phyloP scores from a whole-genome alignment of 2,888 invertebrate species.

The Campopleginae sp. region DNA sequence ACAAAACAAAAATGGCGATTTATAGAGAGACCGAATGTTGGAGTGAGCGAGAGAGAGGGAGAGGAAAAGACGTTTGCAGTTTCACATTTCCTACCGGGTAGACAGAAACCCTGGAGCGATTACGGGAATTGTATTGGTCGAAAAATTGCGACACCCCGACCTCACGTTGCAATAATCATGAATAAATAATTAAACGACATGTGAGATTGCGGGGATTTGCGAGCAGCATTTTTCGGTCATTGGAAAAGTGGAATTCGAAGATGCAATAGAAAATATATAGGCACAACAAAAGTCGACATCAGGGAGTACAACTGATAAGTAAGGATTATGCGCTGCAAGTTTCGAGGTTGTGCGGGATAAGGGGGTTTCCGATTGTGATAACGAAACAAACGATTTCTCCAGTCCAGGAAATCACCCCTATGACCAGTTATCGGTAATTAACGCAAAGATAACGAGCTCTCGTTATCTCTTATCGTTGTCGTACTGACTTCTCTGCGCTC shows the following conservation, averaged over 20 bases:
- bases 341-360: conserved; percentile 57
- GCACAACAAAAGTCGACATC: not conserved
- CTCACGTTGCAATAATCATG: not conserved
- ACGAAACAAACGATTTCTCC: conserved; percentile 53
- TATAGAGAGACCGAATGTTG: not conserved
- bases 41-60: not conserved
- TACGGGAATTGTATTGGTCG: conserved; percentile 58
- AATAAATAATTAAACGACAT: conserved; percentile 54
- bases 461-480: conserved; percentile 60
- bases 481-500: conserved; percentile 38
- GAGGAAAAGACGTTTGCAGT: not conserved
- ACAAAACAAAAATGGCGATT: conserved; percentile 12
- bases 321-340: conserved; percentile 31
- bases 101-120: conserved; percentile 60
- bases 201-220: not conserved
- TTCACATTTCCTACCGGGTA: conserved; percentile 14
- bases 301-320: not conserved
- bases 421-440: conserved; percentile 73
- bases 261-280: not conserved
- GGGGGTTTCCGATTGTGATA: conserved; percentile 65
- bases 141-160: conserved; percentile 58
- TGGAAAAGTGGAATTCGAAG: not conserved
- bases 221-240: not conserved
- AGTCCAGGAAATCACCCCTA: conserved; percentile 68
- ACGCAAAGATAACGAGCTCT: conserved; percentile 66